Conservation (phyloP, 2,113 vertebrate species). For the Crypturellus undulatus region DNA sequence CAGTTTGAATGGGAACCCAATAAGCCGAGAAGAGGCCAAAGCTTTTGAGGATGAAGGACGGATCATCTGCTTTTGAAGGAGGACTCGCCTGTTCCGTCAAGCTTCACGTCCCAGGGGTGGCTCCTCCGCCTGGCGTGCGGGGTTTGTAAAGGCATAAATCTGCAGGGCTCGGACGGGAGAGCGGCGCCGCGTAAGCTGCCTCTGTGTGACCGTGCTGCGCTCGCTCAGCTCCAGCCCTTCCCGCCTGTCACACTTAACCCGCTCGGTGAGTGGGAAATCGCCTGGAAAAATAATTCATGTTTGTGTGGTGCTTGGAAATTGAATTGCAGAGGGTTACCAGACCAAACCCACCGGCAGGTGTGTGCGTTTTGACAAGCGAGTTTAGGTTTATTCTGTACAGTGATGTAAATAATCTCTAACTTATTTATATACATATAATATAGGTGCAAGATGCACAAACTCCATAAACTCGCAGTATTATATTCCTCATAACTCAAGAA, state of each 20-base stretch:
- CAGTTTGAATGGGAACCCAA: constrained; percentile 79
- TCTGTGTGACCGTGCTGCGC: neutral
- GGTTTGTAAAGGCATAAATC: neutral
- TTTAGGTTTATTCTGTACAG: constrained; percentile 24
- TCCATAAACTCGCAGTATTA: neutral
- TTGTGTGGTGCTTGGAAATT: neutral
- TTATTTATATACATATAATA: constrained; percentile 2
- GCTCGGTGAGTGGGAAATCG: constrained; percentile 4
- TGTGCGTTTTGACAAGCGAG: neutral
- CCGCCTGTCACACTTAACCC: neutral
- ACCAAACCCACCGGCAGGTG: neutral
- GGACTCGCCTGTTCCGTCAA: neutral
- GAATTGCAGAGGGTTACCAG: neutral
- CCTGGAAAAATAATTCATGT: constrained; percentile 9
- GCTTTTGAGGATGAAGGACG: constrained; percentile 76
- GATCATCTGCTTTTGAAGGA: constrained; percentile 76
- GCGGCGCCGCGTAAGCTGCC: neutral
- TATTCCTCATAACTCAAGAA: neutral
- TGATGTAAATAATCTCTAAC: constrained; percentile 46
- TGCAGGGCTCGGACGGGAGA: neutral
- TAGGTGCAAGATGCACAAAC: neutral
- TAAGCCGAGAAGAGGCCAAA: constrained; percentile 76
- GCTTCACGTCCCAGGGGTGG: neutral
- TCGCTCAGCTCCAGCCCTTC: neutral
- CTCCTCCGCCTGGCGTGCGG: neutral